Conservation (phyloP, 2,888 invertebrate genomes). For the Acanthosepion lycidas region DNA sequence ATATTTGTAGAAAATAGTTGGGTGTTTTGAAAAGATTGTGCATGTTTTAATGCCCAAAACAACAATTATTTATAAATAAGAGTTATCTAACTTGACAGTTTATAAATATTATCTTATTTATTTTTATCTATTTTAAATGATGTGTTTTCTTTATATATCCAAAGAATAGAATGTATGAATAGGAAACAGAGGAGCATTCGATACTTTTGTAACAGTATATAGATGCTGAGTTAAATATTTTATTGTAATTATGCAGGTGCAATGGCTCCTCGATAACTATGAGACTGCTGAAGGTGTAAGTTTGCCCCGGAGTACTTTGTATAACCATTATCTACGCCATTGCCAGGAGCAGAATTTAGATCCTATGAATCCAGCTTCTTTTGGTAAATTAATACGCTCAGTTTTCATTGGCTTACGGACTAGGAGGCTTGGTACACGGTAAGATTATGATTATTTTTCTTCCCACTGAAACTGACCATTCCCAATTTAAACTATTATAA, state of each 20-base stretch:
- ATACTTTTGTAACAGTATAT: not conserved
- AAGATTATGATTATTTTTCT: constrained; percentile 50
- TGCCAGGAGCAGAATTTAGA: constrained; percentile 91
- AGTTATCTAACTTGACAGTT: not conserved
- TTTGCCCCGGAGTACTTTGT: constrained; percentile 93
- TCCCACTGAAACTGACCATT: not conserved
- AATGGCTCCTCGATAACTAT: constrained; percentile 97
- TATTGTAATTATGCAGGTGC: constrained; percentile 67
- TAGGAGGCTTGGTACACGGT: constrained; percentile 93
- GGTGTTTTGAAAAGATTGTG: not conserved
- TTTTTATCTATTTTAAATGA: not conserved
- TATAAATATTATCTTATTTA: not conserved
- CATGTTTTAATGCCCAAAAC: constrained; percentile 42
- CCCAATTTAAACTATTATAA: too few species aligned
- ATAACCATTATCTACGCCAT: constrained; percentile 97
- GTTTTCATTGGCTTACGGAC: constrained; percentile 97
- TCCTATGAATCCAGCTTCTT: constrained; percentile 99
- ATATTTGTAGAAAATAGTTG: constrained; percentile 12
- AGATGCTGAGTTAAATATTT: constrained; percentile 36
- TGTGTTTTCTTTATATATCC: not conserved
- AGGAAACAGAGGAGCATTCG: not conserved
- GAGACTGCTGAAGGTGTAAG: constrained; percentile 97
- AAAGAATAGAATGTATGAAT: not conserved
- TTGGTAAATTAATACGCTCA: constrained; percentile 98
- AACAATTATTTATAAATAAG: not conserved